phyloP scores from a whole-genome alignment of 2,888 invertebrate genomes.

The Congeria kusceri region DNA sequence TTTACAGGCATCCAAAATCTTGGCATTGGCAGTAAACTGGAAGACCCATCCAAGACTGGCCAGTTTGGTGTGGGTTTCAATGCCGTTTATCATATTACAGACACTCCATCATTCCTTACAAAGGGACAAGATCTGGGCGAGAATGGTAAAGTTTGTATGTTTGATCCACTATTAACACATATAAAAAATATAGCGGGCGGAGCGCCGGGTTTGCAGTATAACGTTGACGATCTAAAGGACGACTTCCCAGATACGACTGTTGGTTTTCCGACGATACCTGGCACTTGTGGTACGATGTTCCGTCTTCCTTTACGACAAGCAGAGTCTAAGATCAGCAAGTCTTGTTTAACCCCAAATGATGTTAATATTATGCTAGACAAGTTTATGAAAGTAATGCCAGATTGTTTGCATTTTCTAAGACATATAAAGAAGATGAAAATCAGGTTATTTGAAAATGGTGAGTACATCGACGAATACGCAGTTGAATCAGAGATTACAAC shows the following conservation, averaged over 20 bases:
- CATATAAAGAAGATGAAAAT: constrained; percentile 72
- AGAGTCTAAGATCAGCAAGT: constrained; percentile 72
- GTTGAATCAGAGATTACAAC: constrained; percentile 20
- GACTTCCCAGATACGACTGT: constrained; percentile 22
- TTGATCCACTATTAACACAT: constrained; percentile 72
- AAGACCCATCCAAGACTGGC: constrained; percentile 81
- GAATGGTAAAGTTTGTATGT: constrained; percentile 62
- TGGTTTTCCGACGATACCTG: constrained; percentile 4
- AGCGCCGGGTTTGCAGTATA: constrained; percentile 26
- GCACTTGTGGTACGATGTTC: constrained; percentile 76
- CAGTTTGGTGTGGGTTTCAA: constrained; percentile 84
- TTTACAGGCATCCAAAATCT: constrained; percentile 79
- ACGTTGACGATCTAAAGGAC: constrained; percentile 14
- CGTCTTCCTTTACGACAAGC: constrained; percentile 78
- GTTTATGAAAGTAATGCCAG: constrained; percentile 72
- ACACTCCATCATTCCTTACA: constrained; percentile 81
- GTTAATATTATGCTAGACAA: constrained; percentile 65
- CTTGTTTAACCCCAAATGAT: constrained; percentile 43
- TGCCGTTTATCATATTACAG: constrained; percentile 83
- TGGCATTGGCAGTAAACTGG: constrained; percentile 79
- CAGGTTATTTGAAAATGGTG: constrained; percentile 37
- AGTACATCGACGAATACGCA: constrained; percentile 20
- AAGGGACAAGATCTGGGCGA: constrained; percentile 60
- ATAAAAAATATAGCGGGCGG: constrained; percentile 11
- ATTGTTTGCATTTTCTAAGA: constrained; percentile 78